These are phyloP conservation scores for Strigops habroptila DNA, from an alignment of 2,113 vertebrate genomes.

Conservation along the genomic window DNA sequence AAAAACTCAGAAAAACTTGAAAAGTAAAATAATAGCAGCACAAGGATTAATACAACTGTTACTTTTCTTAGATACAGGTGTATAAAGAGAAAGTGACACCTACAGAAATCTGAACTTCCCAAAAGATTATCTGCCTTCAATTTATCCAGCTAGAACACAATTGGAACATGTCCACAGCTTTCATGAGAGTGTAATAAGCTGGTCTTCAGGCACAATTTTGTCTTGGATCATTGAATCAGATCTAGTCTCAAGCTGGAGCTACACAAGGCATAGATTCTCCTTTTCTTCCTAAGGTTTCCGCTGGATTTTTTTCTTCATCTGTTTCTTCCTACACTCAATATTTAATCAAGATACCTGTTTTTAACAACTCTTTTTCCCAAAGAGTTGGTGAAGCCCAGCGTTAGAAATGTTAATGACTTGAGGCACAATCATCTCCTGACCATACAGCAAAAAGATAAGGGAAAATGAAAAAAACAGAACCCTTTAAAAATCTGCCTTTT, in stretches of 20 bases:
- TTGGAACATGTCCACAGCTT: neutral
- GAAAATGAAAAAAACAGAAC: neutral
- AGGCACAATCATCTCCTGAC: neutral
- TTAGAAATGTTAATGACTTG: neutral
- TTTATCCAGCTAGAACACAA: neutral
- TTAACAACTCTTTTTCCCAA: neutral
- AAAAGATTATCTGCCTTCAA: neutral
- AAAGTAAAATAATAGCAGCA: neutral
- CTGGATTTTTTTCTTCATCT: neutral
- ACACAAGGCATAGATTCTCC: neutral
- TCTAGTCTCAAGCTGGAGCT: neutral
- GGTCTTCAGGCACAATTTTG: neutral
- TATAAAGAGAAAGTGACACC: neutral
- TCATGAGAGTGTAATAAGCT: neutral
- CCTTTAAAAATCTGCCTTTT: neutral
- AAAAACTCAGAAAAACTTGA: neutral
- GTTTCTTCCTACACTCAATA: neutral
- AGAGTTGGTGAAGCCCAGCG: accelerated
- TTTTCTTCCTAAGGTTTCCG: neutral
- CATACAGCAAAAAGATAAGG: neutral
- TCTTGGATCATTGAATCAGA: neutral
- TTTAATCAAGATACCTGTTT: neutral
- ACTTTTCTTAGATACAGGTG: neutral
- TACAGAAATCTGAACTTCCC: neutral
- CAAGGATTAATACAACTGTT: neutral